These are phyloP conservation scores for Tiaroga cobitis DNA, from an alignment of 2,797 vertebrate species.

Conservation along the genomic window DNA sequence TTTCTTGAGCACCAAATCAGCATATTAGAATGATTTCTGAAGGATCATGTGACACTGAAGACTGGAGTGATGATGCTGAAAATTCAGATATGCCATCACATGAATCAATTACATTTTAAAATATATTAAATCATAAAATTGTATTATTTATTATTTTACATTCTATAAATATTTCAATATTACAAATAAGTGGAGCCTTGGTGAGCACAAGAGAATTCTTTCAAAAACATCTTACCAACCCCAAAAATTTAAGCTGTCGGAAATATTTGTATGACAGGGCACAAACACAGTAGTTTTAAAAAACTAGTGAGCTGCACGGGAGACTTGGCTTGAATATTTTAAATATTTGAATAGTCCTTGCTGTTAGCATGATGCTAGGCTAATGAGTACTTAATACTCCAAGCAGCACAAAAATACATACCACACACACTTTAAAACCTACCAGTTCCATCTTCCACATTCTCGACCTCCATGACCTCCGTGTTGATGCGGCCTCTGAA, in stretches of 20 bases:
- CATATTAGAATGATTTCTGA: neutral
- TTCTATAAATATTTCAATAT: too few relatives aligned
- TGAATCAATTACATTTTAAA: neutral
- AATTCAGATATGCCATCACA: neutral
- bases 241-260: accelerated
- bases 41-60: neutral
- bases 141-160: neutral
- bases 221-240: neutral
- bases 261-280: neutral
- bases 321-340: neutral
- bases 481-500: conserved; percentile 92
- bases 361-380: neutral
- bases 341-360: neutral
- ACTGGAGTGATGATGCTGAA: neutral
- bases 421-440: conserved; percentile 8
- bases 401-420: neutral
- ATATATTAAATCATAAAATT: too few relatives aligned
- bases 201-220: neutral
- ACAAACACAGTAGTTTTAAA: neutral
- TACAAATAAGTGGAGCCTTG: neutral
- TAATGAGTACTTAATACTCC: neutral
- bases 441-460: conserved; percentile 90
- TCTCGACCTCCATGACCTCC: conserved; percentile 92
- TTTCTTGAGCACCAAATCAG: neutral
- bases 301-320: neutral